A percentile compares a stretch with the other conserved stretches of the same genome.
These are phyloP conservation scores for Plebejus argus DNA, from an alignment of 2,888 invertebrate genomes.

Conservation along the genomic window DNA sequence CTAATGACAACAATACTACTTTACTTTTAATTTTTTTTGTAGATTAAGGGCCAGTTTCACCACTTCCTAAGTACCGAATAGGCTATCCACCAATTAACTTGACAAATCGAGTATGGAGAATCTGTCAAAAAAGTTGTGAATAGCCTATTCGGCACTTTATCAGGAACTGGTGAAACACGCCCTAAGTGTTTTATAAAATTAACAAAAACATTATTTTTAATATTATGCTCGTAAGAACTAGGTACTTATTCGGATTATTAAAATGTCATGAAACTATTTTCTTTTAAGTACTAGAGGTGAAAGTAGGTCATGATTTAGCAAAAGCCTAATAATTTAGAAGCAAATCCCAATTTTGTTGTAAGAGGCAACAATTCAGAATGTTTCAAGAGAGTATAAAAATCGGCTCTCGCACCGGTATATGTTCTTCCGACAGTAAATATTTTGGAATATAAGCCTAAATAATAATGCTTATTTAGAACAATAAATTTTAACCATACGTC, in stretches of 20 bases:
- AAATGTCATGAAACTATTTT: not conserved
- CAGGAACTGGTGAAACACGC: no score
- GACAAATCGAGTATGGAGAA: no score
- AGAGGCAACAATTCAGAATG: not conserved
- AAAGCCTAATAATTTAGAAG: not conserved
- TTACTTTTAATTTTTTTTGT: not conserved
- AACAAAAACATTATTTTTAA: not conserved
- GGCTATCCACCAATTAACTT: no score
- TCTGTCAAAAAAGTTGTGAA: no score
- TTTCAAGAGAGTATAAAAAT: not conserved
- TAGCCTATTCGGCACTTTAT: no score
- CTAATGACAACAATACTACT: constrained; percentile 14
- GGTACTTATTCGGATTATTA: not conserved
- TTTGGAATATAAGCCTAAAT: not conserved
- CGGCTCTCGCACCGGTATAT: not conserved
- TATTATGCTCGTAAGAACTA: not conserved
- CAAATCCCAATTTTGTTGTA: not conserved
- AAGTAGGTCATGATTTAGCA: not conserved
- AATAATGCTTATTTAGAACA: not conserved
- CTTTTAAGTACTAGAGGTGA: not conserved
- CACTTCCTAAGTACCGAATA: no score
- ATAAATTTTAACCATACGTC: not conserved
- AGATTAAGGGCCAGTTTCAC: no score
- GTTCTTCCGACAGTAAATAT: not conserved
- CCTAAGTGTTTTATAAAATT: not conserved